Base-by-base conservation (phyloP, 2,113 vertebrate genomes). In the Atlantisia rogersi region DNA sequence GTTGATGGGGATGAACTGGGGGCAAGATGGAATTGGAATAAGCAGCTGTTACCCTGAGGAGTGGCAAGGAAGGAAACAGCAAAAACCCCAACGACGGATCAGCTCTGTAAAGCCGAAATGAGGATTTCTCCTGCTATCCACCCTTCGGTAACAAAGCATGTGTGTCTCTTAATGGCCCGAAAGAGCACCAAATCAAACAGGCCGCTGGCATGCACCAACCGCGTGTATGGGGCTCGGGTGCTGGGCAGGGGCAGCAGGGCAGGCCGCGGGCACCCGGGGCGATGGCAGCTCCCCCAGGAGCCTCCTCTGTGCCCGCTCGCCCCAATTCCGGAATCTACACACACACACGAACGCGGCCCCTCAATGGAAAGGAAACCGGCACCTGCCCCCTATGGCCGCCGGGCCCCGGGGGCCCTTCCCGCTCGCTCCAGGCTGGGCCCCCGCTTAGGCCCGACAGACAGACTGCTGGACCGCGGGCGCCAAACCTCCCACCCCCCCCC, bases 101-200 rank as follows among this genome's bases (percentile, higher is more conserved):
- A 22, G 35, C 10, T 4, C 31, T 5, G 24, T 15, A 32, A 62
- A 35, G 0, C 3, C 5, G 26, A 55, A 71, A 22, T 8, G 2
- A 63, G 18, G 5, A 17, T 15, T 56, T 13, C 32, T 65, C 26
- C 71, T 9, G 12, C 10, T 24, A 15, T 9, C 28, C 8, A 22
- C 1, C 11, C 59, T 56, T 9, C 2, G 1, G 31, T 19, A n/a
- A 50, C 32, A 62, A 10, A 73, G 15, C 0, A 2, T 3, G 2
- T 3, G 2, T 10, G 24, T 15, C 9, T 9, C 21, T 12, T 2
- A 31, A 5, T 1, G 19, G 5, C 9, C 52, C 1, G 0, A 7
- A 20, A 8, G 2, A 1, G 0, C 31, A 24, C 25, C 4, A 5
- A 15, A 8, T 1, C 82, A 46, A 40, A 2, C 62, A 28, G 52